A percentile compares a stretch with the other conserved stretches of the same genome.
Evolutionary conservation across 2,888 invertebrate genomes (phyloP).

Genomic region (Mechanitis messenoides): DNA sequence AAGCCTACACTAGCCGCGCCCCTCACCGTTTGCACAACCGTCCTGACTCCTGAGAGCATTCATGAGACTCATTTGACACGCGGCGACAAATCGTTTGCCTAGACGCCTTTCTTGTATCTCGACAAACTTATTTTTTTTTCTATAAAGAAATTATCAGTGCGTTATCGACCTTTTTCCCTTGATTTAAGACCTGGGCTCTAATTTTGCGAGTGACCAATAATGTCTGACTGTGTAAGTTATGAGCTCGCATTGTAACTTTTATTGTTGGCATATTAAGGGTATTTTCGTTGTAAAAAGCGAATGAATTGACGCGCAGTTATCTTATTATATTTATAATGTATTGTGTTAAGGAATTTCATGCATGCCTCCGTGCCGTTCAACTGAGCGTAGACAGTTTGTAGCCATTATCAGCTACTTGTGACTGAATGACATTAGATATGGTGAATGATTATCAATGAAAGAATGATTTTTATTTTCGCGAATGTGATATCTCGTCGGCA

Average conservation of each 20-base stretch:
- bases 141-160: not conserved
- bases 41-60: conserved; percentile 36
- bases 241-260: conserved; percentile 17
- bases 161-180: conserved; percentile 12
- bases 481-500: conserved; percentile 20
- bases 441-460: conserved; percentile 50
- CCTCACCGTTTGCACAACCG: conserved; percentile 71
- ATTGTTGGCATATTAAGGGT: conserved; percentile 32
- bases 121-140: conserved; percentile 3
- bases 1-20: conserved; percentile 44
- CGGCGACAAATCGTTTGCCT: conserved; percentile 65
- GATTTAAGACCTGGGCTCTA: conserved; percentile 11
- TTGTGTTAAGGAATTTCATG: conserved; percentile 60
- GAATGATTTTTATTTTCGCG: conserved; percentile 30
- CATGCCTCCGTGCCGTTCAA: conserved; percentile 55
- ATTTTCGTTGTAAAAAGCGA: conserved; percentile 37
- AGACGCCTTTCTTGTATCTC: conserved; percentile 24
- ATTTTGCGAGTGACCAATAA: not conserved
- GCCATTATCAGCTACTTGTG: conserved; percentile 52
- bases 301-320: conserved; percentile 51
- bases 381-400: conserved; percentile 48
- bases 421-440: conserved; percentile 55
- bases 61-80: conserved; percentile 57
- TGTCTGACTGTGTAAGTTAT: conserved; percentile 8
- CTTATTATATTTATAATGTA: conserved; percentile 57